Percentiles rank a stretch among this genome's conserved stretches.
phyloP scores from a whole-genome alignment of 1,140 invertebrate genomes.

The Apis dorsata region DNA sequence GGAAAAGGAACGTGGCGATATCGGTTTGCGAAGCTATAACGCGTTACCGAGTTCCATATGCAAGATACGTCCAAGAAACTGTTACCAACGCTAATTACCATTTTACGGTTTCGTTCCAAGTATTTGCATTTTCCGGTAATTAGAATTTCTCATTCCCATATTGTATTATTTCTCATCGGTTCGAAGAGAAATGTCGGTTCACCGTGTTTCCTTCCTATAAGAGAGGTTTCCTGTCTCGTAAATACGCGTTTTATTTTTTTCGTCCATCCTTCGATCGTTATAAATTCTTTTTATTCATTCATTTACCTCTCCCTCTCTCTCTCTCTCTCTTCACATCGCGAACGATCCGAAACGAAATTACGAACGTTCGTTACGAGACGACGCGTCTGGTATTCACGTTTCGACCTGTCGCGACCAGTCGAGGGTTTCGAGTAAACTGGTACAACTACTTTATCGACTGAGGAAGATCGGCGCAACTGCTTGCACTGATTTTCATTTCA shows the following conservation, averaged over 20 bases:
- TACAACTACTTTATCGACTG: constrained; percentile 33
- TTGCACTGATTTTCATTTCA: constrained; percentile 60
- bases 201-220: neutral
- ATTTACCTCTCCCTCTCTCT: neutral
- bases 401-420: constrained; percentile 53
- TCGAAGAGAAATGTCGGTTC: neutral
- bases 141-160: constrained; percentile 22
- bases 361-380: neutral
- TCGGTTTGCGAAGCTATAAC: constrained; percentile 31
- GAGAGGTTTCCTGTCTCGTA: neutral
- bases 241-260: neutral
- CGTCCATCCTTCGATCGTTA: neutral
- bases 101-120: constrained; percentile 42
- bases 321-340: too few relatives aligned
- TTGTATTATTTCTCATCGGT: neutral
- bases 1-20: constrained; percentile 1
- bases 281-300: too few relatives aligned
- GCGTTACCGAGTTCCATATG: constrained; percentile 13
- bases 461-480: constrained; percentile 26
- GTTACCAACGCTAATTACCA: constrained; percentile 35
- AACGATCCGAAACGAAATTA: constrained; percentile 3
- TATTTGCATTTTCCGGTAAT: constrained; percentile 58
- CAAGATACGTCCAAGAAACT: constrained; percentile 18
- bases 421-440: constrained; percentile 52
- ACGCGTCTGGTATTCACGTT: constrained; percentile 21